Base-by-base conservation (phyloP, 2,113 vertebrate genomes). In the Thamnophis sirtalis region DNA sequence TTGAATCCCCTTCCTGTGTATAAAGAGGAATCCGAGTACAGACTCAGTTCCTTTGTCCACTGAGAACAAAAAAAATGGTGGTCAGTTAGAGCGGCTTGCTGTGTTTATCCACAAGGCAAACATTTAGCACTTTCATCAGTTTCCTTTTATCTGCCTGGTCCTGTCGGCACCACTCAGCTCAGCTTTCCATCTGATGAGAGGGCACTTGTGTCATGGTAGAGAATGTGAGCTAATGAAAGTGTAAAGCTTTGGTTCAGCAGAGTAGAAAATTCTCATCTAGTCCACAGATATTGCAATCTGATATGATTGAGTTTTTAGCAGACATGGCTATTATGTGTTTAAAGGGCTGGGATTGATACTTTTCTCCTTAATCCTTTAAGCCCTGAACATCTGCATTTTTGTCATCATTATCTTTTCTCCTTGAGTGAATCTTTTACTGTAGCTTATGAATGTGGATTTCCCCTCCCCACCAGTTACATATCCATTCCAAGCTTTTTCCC, bases 161-260 rank as follows among this genome's bases (percentile, higher is more conserved):
- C 95, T 96, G 96, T 97, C 96, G 4, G 92, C 94, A 95, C 86
- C 95, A 97, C 96, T 97, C 95, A 96, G 92, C 92, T 95, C 68
- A 94, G 88, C 5, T 90, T 94, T 94, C 86, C 43, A 93, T 95
- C 95, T 96, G 94, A 95, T 96, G 97, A 97, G 97, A 97, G 96
- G 96, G 96, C 97, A 97, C 96, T 95, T 94, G 97, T 98, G 97
- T 98, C 94, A 97, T 97, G 98, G 97, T 96, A 95, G 96, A 97
- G 97, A 97, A 98, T 98, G 97, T 96, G 98, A 98, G 97, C 98
- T 98, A 98, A 98, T 98, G 98, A 98, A 98, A 97, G 97, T 97
- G 97, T 96, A 97, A 98, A 97, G 97, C 97, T 97, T 97, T 96
- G 95, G 97, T 97, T 98, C 97, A 97, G 94, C 96, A 96, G 97